Evolutionary conservation across 2,797 vertebrate species (phyloP).

Genomic region (Anas bernieri): DNA sequence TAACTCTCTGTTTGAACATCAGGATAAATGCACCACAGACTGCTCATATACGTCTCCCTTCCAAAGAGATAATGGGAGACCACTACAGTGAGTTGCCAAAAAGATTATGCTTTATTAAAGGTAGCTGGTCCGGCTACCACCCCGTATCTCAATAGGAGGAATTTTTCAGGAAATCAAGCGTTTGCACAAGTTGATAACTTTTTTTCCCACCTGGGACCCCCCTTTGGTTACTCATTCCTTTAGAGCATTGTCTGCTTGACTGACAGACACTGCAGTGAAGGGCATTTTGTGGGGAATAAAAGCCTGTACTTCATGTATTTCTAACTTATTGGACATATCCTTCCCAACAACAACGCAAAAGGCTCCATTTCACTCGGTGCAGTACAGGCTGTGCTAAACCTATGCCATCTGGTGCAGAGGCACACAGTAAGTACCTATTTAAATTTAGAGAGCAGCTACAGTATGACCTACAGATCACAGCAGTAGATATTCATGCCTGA

Average conservation of each 20-base stretch:
- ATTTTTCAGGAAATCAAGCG: neutral
- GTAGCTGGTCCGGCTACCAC: neutral
- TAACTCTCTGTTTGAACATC: neutral
- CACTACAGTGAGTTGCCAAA: neutral
- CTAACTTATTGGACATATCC: neutral
- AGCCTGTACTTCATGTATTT: neutral
- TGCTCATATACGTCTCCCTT: neutral
- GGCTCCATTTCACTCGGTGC: neutral
- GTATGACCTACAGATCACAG: neutral
- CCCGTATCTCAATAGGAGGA: neutral
- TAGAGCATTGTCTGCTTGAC: neutral
- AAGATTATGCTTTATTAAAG: neutral
- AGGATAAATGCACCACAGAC: neutral
- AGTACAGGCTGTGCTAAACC: neutral
- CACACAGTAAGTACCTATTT: neutral
- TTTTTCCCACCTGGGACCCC: neutral
- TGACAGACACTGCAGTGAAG: neutral
- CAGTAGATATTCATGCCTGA: neutral
- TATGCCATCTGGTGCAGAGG: neutral
- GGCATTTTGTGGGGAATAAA: neutral
- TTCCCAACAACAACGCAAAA: neutral
- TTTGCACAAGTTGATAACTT: neutral
- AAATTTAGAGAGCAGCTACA: slow-evolving; percentile 14
- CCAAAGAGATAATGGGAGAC: neutral
- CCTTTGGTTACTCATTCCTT: neutral